Base-by-base conservation (phyloP, 2,797 vertebrate species). In the Oryzias dopingdopingensis region DNA sequence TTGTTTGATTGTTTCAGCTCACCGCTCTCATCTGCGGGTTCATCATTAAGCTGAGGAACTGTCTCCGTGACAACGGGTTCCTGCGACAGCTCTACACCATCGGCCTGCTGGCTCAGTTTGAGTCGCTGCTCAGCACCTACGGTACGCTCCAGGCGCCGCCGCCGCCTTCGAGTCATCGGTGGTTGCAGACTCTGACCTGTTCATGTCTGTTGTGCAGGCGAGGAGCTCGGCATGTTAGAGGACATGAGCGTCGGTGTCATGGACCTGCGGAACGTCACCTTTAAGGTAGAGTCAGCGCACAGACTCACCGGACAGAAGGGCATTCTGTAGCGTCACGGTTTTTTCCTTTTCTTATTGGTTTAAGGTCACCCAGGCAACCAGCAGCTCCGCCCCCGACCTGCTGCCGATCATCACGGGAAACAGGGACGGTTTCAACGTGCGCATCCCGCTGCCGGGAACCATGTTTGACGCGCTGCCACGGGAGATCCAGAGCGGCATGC, bases 401-500 rank as follows among this genome's bases (percentile, higher is more conserved):
- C 74, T 99, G 70, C 97, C 97, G 0, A 95, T 99, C 72, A 99
- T 99, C 89, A 98, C 96, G 0, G 97, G 97, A 50, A 98, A 97
- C 86, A 90, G 92, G 17, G 94, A 96, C 7, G 97, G 97, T 56
- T 98, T 99, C 85, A 99, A 98, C 0, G 96, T 99, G 65, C 92
- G 97, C 65, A 92, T 99, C 70, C 97, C 96, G 2, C 83, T 99
- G 84, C 95, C 97, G 1, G 94, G 92, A 16, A 85, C 90, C 47
- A 93, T 99, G 89, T 99, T 99, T 5, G 97, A 99, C 48, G 86
- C 90, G 6, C 69, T 99, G 74, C 97, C 97, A 0, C 90, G 95
- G 14, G 96, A 99, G 90, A 96, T 99, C 83, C 97, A 99, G 84
- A 99, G 95, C 0, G 97, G 97, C 55, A 99, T 99, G 97, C 89